Evolutionary conservation across 1,140 invertebrate species (phyloP).

Genomic region (Pantala flavescens): DNA sequence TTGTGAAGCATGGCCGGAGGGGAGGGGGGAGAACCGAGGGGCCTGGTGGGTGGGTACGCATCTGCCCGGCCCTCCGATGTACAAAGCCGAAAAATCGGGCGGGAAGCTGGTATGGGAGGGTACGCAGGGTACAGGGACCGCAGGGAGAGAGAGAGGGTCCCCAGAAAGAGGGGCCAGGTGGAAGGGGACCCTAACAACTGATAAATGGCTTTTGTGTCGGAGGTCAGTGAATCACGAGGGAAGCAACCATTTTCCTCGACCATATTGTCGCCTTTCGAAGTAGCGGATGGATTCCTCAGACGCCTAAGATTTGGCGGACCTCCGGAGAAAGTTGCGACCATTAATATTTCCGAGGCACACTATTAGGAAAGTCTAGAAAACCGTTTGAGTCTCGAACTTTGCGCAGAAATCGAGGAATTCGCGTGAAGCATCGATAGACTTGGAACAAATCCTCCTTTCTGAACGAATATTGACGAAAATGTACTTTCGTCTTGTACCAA

Average conservation of each 20-base stretch:
- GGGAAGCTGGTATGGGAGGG: not conserved
- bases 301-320: too few species aligned
- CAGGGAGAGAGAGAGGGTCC: not conserved
- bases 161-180: not conserved
- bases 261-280: too few species aligned
- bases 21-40: not conserved
- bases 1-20: not conserved
- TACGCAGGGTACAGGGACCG: not conserved
- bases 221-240: not conserved
- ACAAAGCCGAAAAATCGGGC: constrained; percentile 1
- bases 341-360: too few species aligned
- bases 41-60: not conserved
- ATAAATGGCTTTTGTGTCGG: constrained; percentile 5
- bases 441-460: too few species aligned
- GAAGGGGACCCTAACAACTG: not conserved
- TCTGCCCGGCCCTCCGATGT: not conserved
- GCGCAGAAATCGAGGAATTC: too few species aligned
- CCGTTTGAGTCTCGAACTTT: too few species aligned
- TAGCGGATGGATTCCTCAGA: too few species aligned
- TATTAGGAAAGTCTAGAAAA: too few species aligned
- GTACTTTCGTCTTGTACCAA: too few species aligned
- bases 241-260: not conserved
- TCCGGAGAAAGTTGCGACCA: too few species aligned
- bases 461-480: too few species aligned
- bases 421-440: too few species aligned